Evolutionary conservation across 2,888 invertebrate genomes (phyloP), one percentile per base, ranked within the genome.

Genomic region (Eupithecia abbreviata): DNA sequence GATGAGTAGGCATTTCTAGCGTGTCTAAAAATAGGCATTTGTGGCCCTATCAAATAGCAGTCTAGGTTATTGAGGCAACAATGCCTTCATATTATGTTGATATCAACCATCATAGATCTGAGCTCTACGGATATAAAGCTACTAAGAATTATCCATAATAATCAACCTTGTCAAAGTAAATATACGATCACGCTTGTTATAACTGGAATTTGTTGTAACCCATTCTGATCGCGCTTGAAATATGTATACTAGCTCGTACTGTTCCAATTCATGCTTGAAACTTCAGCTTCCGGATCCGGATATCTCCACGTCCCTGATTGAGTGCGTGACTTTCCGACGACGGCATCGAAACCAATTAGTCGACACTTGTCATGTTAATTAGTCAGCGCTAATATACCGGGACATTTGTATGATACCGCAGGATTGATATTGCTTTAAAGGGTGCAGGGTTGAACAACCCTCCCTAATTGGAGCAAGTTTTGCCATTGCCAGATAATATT

Each of bases 331-430:
- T 85, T 85, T 84, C 84, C 81, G 82, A 80, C 82, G 79, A 79
- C 84, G 85, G 84, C 87, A 86, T 87, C 85, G 85, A 86, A 88
- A 90, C 88, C 90, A 90, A 91, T 91, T 90, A 90, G 85, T 84
- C 85, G 87, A 87, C 89, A 90, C 89, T 91, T 91, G 91, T 90
- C 88, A 88, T 87, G 88, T 89, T 90, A 90, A 91, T 91, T 90
- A 90, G 87, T 85, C 84, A 82, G 84, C 84, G 86, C 85, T 89
- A 87, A 88, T 88, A 83, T 82, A 84, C 84, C 81, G 76, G 77
- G 84, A 85, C 84, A 84, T 87, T 83, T 86, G 84, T 85, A 84
- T 85, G 83, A 85, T 82, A 85, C 86, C 87, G 85, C 83, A 30
- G 84, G 86, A 90, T 90, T 89, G 87, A 89, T 91, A 88, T 78